phyloP scores from a whole-genome alignment of 2,888 invertebrate genomes.

The Pterobdella sp. region DNA sequence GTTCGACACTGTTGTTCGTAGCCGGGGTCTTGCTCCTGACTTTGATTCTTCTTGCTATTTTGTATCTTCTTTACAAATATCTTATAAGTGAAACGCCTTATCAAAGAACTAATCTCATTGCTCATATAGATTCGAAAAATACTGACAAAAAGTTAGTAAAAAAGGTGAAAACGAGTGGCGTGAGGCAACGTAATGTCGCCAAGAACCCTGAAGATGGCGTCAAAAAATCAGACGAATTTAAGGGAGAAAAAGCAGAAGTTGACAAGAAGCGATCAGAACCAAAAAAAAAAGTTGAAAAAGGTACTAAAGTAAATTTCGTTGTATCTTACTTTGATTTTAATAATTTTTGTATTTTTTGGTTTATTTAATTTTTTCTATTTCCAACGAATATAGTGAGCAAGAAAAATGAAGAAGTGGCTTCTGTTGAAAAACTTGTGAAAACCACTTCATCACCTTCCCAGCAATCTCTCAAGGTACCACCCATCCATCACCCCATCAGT shows the following conservation, averaged over 20 bases:
- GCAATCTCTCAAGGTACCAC: no score
- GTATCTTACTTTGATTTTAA: not conserved
- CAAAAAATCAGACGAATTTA: not conserved
- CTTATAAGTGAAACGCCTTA: conserved; percentile 23
- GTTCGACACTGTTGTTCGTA: conserved; percentile 12
- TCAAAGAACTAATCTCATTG: conserved; percentile 14
- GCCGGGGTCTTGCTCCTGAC: conserved; percentile 6
- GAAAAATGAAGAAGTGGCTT: not conserved
- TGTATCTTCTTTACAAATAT: conserved; percentile 22
- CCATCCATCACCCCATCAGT: no score
- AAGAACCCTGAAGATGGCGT: conserved; percentile 6
- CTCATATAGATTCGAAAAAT: not conserved
- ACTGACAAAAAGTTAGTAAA: conserved; percentile 19
- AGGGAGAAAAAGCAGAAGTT: conserved; percentile 8
- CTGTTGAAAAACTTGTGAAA: not conserved
- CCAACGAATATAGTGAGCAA: not conserved
- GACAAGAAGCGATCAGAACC: not conserved
- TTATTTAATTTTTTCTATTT: not conserved
- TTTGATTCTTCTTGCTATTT: conserved; percentile 7
- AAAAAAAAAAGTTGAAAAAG: not conserved
- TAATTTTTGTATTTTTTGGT: not conserved
- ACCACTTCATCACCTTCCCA: not conserved
- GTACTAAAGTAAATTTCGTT: not conserved
- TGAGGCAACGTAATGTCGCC: conserved; percentile 20
- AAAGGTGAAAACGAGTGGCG: not conserved